phyloP scores from a whole-genome alignment of 2,797 vertebrate species.

The Pelochelys cantorii region DNA sequence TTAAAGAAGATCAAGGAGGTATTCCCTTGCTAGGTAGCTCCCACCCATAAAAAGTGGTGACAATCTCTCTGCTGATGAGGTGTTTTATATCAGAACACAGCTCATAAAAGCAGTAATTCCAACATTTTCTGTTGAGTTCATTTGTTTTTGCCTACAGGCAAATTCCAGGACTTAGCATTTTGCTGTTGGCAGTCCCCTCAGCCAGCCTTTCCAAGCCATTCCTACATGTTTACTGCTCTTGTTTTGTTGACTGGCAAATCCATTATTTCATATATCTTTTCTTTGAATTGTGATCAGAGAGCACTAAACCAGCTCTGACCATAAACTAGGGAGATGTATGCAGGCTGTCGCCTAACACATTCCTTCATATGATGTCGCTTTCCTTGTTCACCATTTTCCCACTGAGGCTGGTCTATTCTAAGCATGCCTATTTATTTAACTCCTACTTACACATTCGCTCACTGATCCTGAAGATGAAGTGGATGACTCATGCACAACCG shows the following conservation, averaged over 20 bases:
- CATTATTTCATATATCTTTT: background rate
- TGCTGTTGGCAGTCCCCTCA: background rate
- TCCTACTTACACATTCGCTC: background rate
- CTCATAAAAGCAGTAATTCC: slow-evolving; percentile 36
- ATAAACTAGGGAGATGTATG: background rate
- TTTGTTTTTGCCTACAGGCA: slow-evolving; percentile 19
- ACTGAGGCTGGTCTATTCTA: background rate
- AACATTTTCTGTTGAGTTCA: background rate
- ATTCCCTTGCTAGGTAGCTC: background rate
- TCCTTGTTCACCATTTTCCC: background rate
- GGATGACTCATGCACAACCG: background rate
- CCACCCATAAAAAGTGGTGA: background rate
- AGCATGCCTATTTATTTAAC: background rate
- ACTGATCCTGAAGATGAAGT: background rate
- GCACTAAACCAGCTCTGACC: background rate
- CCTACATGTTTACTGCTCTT: background rate
- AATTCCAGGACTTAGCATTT: background rate
- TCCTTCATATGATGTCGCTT: background rate
- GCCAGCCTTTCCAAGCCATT: background rate
- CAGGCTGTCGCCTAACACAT: background rate
- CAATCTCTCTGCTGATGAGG: background rate
- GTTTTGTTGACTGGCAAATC: background rate
- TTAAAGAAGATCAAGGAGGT: background rate
- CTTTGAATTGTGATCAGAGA: background rate
- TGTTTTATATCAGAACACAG: slow-evolving; percentile 38